phyloP scores from a whole-genome alignment of 2,888 invertebrate species.

The Apodemia mormo region DNA sequence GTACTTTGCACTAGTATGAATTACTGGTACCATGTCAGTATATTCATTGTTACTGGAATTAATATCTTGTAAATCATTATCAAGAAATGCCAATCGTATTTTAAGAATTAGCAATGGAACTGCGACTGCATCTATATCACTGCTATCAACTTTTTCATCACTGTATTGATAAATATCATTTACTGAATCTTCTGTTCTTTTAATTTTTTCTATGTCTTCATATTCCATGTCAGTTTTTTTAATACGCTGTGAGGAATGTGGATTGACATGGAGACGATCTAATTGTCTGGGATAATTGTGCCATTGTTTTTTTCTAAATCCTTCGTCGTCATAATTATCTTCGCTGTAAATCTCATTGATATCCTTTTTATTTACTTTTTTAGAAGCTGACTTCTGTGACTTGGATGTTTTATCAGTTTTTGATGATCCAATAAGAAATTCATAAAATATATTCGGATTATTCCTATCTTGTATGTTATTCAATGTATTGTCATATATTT shows the following conservation, averaged over 20 bases:
- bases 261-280: slow-evolving; percentile 57
- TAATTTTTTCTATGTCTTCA: slow-evolving; percentile 30
- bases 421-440: slow-evolving; percentile 42
- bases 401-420: slow-evolving; percentile 45
- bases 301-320: slow-evolving; percentile 69
- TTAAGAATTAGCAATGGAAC: slow-evolving; percentile 65
- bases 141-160: slow-evolving; percentile 42
- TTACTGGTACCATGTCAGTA: slow-evolving; percentile 37
- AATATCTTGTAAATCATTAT: slow-evolving; percentile 46
- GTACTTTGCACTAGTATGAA: slow-evolving; percentile 28
- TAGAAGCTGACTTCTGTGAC: slow-evolving; percentile 44
- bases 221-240: slow-evolving; percentile 27
- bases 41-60: slow-evolving; percentile 35
- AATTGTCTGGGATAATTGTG: slow-evolving; percentile 70
- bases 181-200: slow-evolving; percentile 34
- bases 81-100: slow-evolving; percentile 61
- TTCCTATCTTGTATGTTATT: slow-evolving; percentile 54
- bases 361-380: slow-evolving; percentile 48
- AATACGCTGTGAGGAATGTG: slow-evolving; percentile 27
- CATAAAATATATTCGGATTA: slow-evolving; percentile 54
- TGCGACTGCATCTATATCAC: slow-evolving; percentile 47
- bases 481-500: slow-evolving; percentile 65
- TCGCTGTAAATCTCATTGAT: slow-evolving; percentile 44
- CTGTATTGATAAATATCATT: slow-evolving; percentile 42
- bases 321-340: slow-evolving; percentile 48